A percentile compares a stretch with the other conserved stretches of the same genome.
phyloP scores from a whole-genome alignment of 1,140 invertebrate genomes.

The Pseudomyrmex flavicornis region DNA sequence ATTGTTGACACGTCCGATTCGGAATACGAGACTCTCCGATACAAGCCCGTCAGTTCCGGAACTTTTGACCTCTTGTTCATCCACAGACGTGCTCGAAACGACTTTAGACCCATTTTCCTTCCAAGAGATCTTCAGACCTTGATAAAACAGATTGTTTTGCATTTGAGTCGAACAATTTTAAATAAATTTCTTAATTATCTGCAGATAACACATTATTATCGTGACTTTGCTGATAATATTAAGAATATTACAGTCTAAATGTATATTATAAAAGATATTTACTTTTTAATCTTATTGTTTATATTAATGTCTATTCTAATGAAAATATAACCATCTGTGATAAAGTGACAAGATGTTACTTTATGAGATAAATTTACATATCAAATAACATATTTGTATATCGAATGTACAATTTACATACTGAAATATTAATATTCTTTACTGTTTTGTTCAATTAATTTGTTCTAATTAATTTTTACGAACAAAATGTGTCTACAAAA shows the following conservation, averaged over 20 bases:
- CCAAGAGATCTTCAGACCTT: constrained; percentile 25
- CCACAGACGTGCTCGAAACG: constrained; percentile 81
- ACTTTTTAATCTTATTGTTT: neutral
- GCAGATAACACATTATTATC: neutral
- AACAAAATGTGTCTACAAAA: too few species aligned
- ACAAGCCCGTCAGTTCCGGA: constrained; percentile 9
- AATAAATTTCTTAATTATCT: constrained; percentile 8
- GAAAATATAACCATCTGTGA: neutral
- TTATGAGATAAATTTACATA: too few species aligned
- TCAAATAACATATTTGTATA: too few species aligned
- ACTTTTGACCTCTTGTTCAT: constrained; percentile 37
- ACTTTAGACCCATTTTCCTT: constrained; percentile 78
- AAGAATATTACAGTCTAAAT: constrained; percentile 13
- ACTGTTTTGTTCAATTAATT: too few species aligned
- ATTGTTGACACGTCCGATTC: neutral
- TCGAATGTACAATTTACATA: too few species aligned
- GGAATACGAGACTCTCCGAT: constrained; percentile 12
- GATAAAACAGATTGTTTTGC: neutral
- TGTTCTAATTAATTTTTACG: too few species aligned
- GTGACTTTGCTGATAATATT: constrained; percentile 21
- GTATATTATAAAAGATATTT: neutral
- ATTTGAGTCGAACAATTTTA: neutral
- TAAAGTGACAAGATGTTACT: neutral
- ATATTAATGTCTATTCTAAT: constrained; percentile 60
- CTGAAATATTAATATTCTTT: too few species aligned